Evolutionary conservation across 2,113 vertebrate genomes (phyloP).

Genomic region (Edolisoma coerulescens): DNA sequence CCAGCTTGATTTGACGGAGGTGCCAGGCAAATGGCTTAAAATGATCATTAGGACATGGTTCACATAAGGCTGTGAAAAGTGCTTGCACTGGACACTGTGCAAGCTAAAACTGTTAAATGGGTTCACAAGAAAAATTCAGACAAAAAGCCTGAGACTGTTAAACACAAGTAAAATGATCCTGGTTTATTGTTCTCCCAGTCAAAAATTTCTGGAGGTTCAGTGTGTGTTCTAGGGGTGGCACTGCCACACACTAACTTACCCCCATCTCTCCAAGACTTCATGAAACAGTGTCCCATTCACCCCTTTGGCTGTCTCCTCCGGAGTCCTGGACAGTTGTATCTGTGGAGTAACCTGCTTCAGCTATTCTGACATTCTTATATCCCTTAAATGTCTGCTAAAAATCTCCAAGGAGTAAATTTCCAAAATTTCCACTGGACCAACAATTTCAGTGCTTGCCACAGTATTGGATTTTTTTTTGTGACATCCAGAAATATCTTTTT

Average conservation of each 20-base stretch:
- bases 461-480: neutral
- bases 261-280: neutral
- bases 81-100: neutral
- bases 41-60: rapidly evolving
- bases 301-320: neutral
- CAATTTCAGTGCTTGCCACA: neutral
- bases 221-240: neutral
- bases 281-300: neutral
- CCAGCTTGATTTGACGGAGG: no score
- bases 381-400: neutral
- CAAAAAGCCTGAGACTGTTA: neutral
- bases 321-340: neutral
- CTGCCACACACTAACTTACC: neutral
- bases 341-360: neutral
- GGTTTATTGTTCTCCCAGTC: neutral
- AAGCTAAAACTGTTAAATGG: neutral
- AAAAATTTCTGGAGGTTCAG: neutral
- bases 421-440: neutral
- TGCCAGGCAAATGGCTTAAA: neutral
- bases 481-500: neutral
- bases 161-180: neutral
- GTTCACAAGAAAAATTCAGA: neutral
- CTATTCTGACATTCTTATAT: neutral
- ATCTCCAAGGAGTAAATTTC: neutral
- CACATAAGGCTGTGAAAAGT: neutral